Base-by-base conservation (phyloP, 30 jellyfish, hydroid and myxozoan genomes). In the Chironex yamaguchii region DNA sequence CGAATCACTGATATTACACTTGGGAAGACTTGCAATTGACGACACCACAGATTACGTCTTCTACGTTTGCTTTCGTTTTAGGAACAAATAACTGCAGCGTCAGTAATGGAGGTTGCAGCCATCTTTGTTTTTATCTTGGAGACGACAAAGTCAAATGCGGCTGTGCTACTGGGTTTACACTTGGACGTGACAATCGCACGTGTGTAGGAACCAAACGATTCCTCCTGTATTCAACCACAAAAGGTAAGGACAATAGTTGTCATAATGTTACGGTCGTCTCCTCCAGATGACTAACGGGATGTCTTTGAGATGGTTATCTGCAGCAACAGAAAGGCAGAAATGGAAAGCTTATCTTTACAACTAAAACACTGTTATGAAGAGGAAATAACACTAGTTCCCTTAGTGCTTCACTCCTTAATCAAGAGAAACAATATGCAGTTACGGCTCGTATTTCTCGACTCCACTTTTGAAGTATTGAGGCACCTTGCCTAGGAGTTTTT, bases 81-180 rank as follows among this genome's bases (percentile, higher is more conserved):
- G 97, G 97, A 0, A 71, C 70, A 52, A 93, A 87, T 82, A 64
- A 91, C 9, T 93, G 98, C 33, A 66, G 63, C 1, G 14, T 11
- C 3, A 72, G 53, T 13, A 87, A 88, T 62, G 91, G 91, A 64
- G 94, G 90, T 24, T 94, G 99, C 88, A 36, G 87, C 24, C 99
- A 94, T 31, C 52, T 94, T 50, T 94, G 99, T 78, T 94, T 94
- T 76, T 82, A 71, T 25, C 58, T 53, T 4, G 96, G 94, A 1
- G 85, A 54, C 32, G 27, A 62, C 14, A 27, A 22, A 22, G 24
- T 24, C 11, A 69, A 25, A 2, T 94, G 99, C 65, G 96, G 91
- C 21, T 94, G 99, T 65, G 99, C 97, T 0, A 72, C 97, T 26
- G 99, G 99, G 22, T 94, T 84, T 50, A 51, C 89, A 1, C 34